Conservation (phyloP, 2,888 invertebrate genomes). For the Prosapia bicincta region DNA sequence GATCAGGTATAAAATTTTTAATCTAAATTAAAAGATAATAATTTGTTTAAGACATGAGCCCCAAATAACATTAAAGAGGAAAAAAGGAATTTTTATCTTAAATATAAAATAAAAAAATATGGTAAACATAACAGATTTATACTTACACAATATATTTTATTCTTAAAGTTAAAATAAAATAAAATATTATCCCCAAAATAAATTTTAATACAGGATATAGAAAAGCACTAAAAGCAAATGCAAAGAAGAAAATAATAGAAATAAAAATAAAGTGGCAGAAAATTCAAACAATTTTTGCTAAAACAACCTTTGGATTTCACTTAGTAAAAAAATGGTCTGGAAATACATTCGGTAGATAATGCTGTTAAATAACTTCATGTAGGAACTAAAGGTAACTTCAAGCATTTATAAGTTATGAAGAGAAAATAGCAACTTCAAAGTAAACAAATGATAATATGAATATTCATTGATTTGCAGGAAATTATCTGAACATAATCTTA, state of each 20-base stretch:
- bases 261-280: constrained; percentile 6
- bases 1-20: not conserved
- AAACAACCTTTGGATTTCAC: not conserved
- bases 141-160: not conserved
- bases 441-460: not conserved
- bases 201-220: constrained; percentile 15
- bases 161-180: constrained; percentile 14
- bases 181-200: not conserved
- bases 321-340: not conserved
- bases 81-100: not conserved
- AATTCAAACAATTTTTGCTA: not conserved
- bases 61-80: not conserved
- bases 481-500: not conserved
- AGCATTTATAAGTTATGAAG: not conserved
- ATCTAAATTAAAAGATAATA: not conserved
- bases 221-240: constrained; percentile 24
- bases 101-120: not conserved
- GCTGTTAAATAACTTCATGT: not conserved
- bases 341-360: not conserved
- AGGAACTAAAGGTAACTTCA: not conserved
- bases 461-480: not conserved
- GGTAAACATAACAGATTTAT: not conserved
- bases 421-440: not conserved
- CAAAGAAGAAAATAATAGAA: constrained; percentile 7
- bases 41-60: not conserved